Conservation (phyloP, 1,140 invertebrate genomes). For the Coelopa frigida region DNA sequence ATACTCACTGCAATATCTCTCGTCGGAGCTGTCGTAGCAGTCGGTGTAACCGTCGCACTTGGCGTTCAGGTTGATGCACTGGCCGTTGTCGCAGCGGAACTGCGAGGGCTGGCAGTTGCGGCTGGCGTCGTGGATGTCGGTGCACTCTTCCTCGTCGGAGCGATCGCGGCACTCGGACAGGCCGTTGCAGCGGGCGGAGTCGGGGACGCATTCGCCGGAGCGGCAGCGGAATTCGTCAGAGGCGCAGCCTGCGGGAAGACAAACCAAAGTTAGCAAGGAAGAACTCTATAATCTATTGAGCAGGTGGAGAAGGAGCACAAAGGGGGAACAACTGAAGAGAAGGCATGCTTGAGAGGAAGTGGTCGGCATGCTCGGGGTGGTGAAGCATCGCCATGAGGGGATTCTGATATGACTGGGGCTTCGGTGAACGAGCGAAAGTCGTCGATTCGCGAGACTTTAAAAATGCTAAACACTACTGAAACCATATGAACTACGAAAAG, state of each 20-base stretch:
- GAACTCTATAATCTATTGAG: too few species aligned
- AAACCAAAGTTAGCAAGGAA: too few species aligned
- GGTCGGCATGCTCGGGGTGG: too few species aligned
- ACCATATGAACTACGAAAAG: too few species aligned
- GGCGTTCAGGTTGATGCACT: slow-evolving; percentile 48
- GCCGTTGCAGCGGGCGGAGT: slow-evolving; percentile 61
- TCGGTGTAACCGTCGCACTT: slow-evolving; percentile 59
- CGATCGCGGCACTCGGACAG: slow-evolving; percentile 60
- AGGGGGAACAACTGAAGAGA: too few species aligned
- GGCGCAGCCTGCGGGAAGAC: slow-evolving; percentile 48
- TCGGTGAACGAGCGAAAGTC: too few species aligned
- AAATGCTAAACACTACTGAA: too few species aligned
- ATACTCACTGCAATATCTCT: slow-evolving; percentile 57
- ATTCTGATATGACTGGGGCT: too few species aligned
- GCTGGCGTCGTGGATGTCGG: slow-evolving; percentile 17
- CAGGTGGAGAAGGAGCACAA: too few species aligned
- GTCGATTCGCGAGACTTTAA: too few species aligned
- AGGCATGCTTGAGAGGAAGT: too few species aligned
- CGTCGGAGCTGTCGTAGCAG: slow-evolving; percentile 67
- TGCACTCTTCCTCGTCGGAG: slow-evolving; percentile 63
- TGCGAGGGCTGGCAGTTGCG: slow-evolving; percentile 45
- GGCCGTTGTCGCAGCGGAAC: slow-evolving; percentile 49
- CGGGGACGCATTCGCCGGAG: slow-evolving; percentile 63
- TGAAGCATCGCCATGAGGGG: too few species aligned
- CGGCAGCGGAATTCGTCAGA: slow-evolving; percentile 46